phyloP scores from a whole-genome alignment of 2,888 invertebrate genomes.

The Drosophila neonasuta region DNA sequence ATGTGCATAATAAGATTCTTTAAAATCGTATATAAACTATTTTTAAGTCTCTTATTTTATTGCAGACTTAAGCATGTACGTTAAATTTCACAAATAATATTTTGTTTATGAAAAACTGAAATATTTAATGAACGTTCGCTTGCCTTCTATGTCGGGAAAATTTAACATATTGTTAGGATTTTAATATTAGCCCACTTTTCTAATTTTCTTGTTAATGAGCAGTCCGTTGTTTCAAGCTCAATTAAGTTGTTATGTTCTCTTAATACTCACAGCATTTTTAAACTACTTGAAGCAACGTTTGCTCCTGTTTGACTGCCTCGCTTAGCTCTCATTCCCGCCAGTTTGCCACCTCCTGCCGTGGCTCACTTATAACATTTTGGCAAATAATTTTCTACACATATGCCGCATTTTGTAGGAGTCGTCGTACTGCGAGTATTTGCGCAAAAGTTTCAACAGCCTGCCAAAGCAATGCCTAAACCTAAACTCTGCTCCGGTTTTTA shows the following conservation, averaged over 20 bases:
- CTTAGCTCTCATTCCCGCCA: neutral
- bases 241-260: slow-evolving; percentile 20
- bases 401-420: slow-evolving; percentile 46
- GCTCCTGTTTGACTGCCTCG: neutral
- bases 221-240: slow-evolving; percentile 21
- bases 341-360: neutral
- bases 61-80: no score
- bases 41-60: no score
- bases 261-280: slow-evolving; percentile 11
- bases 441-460: slow-evolving; percentile 62
- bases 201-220: neutral
- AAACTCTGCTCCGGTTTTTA: slow-evolving; percentile 51
- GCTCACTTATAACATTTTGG: slow-evolving; percentile 26
- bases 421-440: slow-evolving; percentile 49
- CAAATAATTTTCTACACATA: slow-evolving; percentile 53
- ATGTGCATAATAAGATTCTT: no score
- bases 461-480: slow-evolving; percentile 46
- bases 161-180: neutral
- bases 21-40: no score
- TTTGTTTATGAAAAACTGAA: neutral
- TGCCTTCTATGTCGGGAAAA: neutral
- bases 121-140: neutral
- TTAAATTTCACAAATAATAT: no score
- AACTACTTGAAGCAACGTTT: neutral
- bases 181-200: slow-evolving; percentile 1